Base-by-base conservation (phyloP, 2,797 vertebrate species). In the Sparus aurata region DNA sequence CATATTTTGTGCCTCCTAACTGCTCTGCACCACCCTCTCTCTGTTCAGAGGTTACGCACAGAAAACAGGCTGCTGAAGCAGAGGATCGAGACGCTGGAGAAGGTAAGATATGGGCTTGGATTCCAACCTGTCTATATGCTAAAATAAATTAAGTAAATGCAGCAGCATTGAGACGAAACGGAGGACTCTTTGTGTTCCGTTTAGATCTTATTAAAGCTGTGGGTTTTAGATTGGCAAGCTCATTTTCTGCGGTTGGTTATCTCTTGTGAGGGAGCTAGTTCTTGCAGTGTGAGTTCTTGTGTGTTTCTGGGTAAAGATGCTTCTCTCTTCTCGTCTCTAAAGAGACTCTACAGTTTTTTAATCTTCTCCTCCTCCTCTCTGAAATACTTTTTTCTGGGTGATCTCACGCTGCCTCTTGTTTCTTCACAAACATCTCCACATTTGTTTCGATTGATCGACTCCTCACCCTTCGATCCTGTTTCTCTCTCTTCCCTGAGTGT, bases 11-110 rank as follows among this genome's bases (percentile, higher is more conserved):
- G 12, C 3, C 43, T 18, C 34, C 2, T 60, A 27, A 61, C 16
- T 47, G 9, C 38, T 66, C 2, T 3, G 3, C 41, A 7, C 38
- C 38, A 15, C 3, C 49, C n/a, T 66, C 17, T 70, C 66, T 68
- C 45, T 69, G 25, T 47, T 47, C 86, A 94, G 94, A 89, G 94
- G 83, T 84, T 95, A 80, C 94, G 95, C 75, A 95, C 95, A 80
- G 95, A 96, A 90, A 96, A 96, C 92, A 69, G 95, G 22, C 96
- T 99, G 73, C 94, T 99, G 73, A 99, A 98, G 88, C 98, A 99
- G 89, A 96, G 97, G 82, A 99, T 99, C 2, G 98, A 99, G 85
- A 98, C 97, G 0, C 90, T 99, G 63, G 98, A 99, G 87, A 96
- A 96, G 94, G 96, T 96, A 77, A 87, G 91, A 82, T 17, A 74